Evolutionary conservation across 2,797 vertebrate species (phyloP).

Genomic region (Chaetodon trifasciatus): DNA sequence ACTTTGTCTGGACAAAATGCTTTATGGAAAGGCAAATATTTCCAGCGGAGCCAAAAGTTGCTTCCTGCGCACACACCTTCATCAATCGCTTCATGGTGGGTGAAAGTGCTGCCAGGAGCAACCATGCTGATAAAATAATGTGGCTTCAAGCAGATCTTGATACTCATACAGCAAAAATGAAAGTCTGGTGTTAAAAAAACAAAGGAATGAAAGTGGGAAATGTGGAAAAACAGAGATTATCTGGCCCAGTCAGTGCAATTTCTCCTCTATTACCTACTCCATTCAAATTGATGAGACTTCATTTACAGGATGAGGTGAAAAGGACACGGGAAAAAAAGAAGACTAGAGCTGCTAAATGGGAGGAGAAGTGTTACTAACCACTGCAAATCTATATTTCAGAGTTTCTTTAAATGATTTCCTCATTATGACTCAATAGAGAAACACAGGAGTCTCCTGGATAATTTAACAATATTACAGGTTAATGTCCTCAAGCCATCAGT

Average conservation of each 20-base stretch:
- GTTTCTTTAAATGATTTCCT: conserved; percentile 16
- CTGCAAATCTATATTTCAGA: not conserved
- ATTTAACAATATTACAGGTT: not conserved
- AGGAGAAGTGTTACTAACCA: not conserved
- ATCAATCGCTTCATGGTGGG: conserved; percentile 50
- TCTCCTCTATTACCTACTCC: conserved; percentile 7
- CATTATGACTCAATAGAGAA: not conserved
- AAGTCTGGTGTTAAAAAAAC: conserved; percentile 19
- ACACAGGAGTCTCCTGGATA: not conserved
- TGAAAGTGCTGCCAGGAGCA: conserved; percentile 45
- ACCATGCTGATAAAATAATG: conserved; percentile 58
- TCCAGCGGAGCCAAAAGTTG: conserved; percentile 45
- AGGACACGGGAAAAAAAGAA: not conserved
- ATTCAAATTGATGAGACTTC: conserved; percentile 27
- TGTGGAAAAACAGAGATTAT: conserved; percentile 30
- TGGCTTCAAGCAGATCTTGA: conserved; percentile 52
- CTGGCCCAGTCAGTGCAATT: not conserved
- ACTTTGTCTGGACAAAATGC: conserved; percentile 64
- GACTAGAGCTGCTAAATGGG: conserved; percentile 2
- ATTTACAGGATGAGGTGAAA: conserved; percentile 17
- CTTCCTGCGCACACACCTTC: conserved; percentile 38
- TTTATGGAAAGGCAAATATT: conserved; percentile 66
- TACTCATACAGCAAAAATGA: conserved; percentile 38
- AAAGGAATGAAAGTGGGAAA: conserved; percentile 15
- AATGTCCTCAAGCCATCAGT: not conserved